Conservation (phyloP, 2,113 vertebrate species). For the Embiotoca jacksoni region DNA sequence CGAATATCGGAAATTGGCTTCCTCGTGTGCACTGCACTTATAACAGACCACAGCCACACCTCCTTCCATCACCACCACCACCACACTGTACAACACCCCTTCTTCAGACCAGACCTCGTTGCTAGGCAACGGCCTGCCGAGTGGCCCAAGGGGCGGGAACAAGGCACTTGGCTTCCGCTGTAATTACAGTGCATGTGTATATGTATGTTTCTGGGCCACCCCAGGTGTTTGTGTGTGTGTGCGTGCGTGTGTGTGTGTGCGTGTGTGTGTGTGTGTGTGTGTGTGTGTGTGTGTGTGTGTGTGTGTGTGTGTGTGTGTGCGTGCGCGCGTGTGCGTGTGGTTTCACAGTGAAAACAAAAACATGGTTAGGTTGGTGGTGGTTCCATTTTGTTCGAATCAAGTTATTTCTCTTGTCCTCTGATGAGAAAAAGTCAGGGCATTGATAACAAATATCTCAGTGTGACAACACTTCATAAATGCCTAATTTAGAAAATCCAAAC, state of each 20-base stretch:
- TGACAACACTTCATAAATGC: not conserved
- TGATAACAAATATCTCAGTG: too few species aligned
- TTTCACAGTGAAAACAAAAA: slow-evolving; percentile 25
- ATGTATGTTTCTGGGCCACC: slow-evolving; percentile 56
- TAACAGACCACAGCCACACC: slow-evolving; percentile 21
- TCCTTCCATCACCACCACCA: slow-evolving; percentile 32
- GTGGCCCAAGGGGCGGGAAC: slow-evolving; percentile 76
- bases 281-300: slow-evolving; percentile 16
- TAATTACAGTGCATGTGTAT: slow-evolving; percentile 69
- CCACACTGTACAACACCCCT: slow-evolving; percentile 50
- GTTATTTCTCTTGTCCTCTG: not conserved
- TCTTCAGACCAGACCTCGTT: slow-evolving; percentile 68
- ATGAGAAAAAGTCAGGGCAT: too few species aligned
- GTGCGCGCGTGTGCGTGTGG: slow-evolving; percentile 19
- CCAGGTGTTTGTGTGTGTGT: slow-evolving; percentile 47
- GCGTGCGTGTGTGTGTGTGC: not conserved
- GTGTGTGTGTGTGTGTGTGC: slow-evolving; percentile 17
- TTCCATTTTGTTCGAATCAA: not conserved
- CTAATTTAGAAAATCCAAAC: not conserved
- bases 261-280: slow-evolving; percentile 12
- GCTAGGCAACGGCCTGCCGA: slow-evolving; percentile 77
- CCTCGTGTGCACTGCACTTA: not conserved
- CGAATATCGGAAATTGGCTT: not conserved
- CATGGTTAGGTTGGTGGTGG: too few species aligned
- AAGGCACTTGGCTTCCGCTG: slow-evolving; percentile 74